These are phyloP conservation scores for Epinephelus awoara DNA, from an alignment of 2,797 vertebrate genomes.

Conservation along the genomic window DNA sequence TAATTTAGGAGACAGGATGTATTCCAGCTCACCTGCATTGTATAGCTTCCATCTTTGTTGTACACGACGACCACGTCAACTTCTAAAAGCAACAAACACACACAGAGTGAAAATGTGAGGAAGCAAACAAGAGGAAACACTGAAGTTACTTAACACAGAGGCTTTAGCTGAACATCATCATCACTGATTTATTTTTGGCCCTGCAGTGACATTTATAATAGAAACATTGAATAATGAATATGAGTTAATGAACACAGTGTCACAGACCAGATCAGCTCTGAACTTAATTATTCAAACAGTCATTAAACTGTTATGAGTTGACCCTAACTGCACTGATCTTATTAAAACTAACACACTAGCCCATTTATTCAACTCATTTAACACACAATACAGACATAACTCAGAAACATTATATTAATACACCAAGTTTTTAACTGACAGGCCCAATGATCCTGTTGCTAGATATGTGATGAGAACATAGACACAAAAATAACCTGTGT, in stretches of 20 bases:
- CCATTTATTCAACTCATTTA: neutral
- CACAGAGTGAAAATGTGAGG: neutral
- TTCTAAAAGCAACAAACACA: slow-evolving; percentile 78
- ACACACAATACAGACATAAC: too few relatives aligned
- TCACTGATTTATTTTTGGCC: slow-evolving; percentile 35
- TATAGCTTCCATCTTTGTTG: slow-evolving; percentile 91
- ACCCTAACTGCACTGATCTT: neutral
- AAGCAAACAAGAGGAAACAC: neutral
- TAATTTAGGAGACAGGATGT: too few relatives aligned
- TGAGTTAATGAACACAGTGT: slow-evolving; percentile 38
- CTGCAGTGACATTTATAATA: slow-evolving; percentile 31
- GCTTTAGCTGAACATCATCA: neutral
- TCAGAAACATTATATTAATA: neutral
- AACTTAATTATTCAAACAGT: slow-evolving; percentile 54
- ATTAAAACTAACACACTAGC: neutral
- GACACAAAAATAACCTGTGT: neutral
- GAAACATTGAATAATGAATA: slow-evolving; percentile 56
- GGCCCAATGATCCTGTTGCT: neutral
- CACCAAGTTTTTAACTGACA: neutral
- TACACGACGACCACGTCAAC: slow-evolving; percentile 89
- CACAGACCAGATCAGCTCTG: slow-evolving; percentile 8
- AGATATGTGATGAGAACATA: neutral
- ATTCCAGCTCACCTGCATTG: slow-evolving; percentile 89
- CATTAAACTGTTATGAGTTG: slow-evolving; percentile 23
- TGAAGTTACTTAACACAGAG: neutral